A percentile compares a stretch with the other conserved stretches of the same genome.
These are phyloP conservation scores for Anastrepha ludens DNA, from an alignment of 1,140 invertebrate genomes.

Conservation along the genomic window DNA sequence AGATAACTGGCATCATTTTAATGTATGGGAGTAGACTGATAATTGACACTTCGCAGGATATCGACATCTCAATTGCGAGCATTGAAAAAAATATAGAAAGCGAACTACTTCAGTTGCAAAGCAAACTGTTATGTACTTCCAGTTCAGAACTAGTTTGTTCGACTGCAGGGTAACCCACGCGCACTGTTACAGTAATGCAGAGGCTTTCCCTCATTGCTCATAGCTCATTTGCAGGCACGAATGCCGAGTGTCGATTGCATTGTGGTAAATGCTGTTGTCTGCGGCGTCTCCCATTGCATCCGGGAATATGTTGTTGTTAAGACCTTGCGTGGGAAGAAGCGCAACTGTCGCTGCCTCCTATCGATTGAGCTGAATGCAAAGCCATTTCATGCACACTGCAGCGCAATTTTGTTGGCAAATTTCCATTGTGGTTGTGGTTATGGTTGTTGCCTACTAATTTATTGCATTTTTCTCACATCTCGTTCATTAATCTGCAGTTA, in stretches of 20 bases:
- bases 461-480: not conserved
- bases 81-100: too few relatives aligned
- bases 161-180: too few relatives aligned
- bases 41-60: too few relatives aligned
- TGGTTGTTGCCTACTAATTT: not conserved
- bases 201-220: not conserved
- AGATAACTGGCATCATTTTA: too few relatives aligned
- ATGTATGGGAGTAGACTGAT: too few relatives aligned
- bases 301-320: slow-evolving; percentile 1
- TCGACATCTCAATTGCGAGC: too few relatives aligned
- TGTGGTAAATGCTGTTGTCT: slow-evolving; percentile 6
- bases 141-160: too few relatives aligned
- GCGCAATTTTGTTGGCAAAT: not conserved
- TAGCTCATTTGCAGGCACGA: slow-evolving; percentile 13
- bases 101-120: too few relatives aligned
- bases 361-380: not conserved
- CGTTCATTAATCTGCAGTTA: not conserved
- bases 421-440: not conserved
- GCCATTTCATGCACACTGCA: not conserved
- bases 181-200: not conserved
- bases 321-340: slow-evolving; percentile 44
- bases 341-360: slow-evolving; percentile 5
- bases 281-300: slow-evolving; percentile 2
- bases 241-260: slow-evolving; percentile 20
- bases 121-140: too few relatives aligned